Evolutionary conservation across 2,888 invertebrate genomes (phyloP).

Genomic region (Micoletzkya japonica): DNA sequence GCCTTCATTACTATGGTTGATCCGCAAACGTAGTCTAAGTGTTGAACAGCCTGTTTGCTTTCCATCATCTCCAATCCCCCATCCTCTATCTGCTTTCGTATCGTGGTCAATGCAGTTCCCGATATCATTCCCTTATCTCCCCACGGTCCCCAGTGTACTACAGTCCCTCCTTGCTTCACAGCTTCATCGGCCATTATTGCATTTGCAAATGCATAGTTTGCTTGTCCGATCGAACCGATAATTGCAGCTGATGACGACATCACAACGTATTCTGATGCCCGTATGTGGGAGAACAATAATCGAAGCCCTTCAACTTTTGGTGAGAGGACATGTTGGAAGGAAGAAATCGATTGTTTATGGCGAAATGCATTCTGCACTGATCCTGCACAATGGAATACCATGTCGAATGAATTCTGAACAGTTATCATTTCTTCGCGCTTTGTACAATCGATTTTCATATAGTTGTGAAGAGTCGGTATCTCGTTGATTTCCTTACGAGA

Average conservation of each 20-base stretch:
- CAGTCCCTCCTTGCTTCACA: constrained; percentile 29
- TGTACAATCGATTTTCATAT: constrained; percentile 24
- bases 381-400: constrained; percentile 55
- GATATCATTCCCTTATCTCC: constrained; percentile 54
- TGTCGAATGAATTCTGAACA: constrained; percentile 30
- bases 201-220: constrained; percentile 56
- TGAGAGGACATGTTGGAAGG: constrained; percentile 35
- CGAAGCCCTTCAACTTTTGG: constrained; percentile 49
- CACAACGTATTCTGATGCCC: constrained; percentile 33
- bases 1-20: constrained; percentile 42
- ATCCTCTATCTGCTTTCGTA: constrained; percentile 41
- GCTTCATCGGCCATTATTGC: constrained; percentile 43
- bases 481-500: constrained; percentile 21
- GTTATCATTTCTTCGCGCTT: constrained; percentile 7
- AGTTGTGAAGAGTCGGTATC: neutral
- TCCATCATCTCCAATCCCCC: constrained; percentile 49
- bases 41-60: constrained; percentile 33
- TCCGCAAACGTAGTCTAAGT: constrained; percentile 10
- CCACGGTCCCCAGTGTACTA: constrained; percentile 53
- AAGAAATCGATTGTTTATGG: constrained; percentile 30
- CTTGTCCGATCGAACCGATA: constrained; percentile 55
- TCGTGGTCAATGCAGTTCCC: constrained; percentile 32
- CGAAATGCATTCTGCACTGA: constrained; percentile 41
- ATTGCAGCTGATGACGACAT: constrained; percentile 53
- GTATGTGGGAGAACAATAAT: constrained; percentile 36